phyloP scores from a whole-genome alignment of 2,113 vertebrate genomes.

The Campylomormyrus numenius region DNA sequence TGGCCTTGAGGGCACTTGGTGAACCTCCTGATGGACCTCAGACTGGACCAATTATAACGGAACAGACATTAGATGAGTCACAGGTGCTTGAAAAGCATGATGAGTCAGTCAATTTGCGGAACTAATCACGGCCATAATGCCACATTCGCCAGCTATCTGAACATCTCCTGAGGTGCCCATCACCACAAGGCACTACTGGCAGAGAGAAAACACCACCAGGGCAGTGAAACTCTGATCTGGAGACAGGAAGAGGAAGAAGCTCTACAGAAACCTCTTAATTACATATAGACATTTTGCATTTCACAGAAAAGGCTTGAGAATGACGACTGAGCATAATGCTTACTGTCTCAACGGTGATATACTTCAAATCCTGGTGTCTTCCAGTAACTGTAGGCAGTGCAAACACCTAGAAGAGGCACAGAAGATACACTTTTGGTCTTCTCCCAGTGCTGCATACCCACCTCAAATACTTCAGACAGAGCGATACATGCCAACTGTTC shows the following conservation, averaged over 20 bases:
- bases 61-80: background rate
- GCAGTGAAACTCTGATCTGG: background rate
- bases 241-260: slow-evolving; percentile 19
- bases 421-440: background rate
- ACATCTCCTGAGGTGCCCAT: background rate
- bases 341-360: slow-evolving; percentile 56
- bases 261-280: slow-evolving; percentile 37
- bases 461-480: background rate
- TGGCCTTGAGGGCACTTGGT: background rate
- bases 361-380: slow-evolving; percentile 59
- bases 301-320: background rate
- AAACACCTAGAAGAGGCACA: slow-evolving; percentile 46
- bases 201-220: background rate
- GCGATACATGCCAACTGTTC: background rate
- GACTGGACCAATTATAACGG: background rate
- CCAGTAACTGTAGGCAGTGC: slow-evolving; percentile 53
- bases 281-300: slow-evolving; percentile 32
- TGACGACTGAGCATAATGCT: slow-evolving; percentile 27
- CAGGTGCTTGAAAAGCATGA: background rate
- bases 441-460: background rate
- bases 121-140: background rate
- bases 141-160: background rate
- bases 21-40: slow-evolving; percentile 37
- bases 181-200: background rate
- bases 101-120: background rate